Evolutionary conservation across 2,113 vertebrate genomes (phyloP).

Genomic region (Poeciliopsis turrubarensis): DNA sequence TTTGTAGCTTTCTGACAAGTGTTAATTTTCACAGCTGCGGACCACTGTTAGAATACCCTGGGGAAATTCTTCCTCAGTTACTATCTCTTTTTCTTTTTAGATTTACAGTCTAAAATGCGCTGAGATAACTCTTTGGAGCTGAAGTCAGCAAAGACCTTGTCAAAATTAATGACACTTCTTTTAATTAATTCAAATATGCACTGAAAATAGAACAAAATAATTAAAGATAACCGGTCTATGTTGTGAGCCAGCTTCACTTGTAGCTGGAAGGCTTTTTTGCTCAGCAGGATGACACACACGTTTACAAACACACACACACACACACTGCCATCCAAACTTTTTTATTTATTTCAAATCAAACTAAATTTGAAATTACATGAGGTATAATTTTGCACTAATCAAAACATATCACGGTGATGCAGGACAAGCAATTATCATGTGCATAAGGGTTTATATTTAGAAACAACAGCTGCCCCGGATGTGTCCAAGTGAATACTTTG

Average conservation of each 20-base stretch:
- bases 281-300: background rate
- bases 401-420: background rate
- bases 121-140: background rate
- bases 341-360: background rate
- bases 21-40: slow-evolving; percentile 29
- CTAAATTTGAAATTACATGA: background rate
- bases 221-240: background rate
- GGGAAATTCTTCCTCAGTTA: slow-evolving; percentile 9
- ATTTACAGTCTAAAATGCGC: slow-evolving; percentile 10
- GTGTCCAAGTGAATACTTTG: too few species aligned
- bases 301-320: background rate
- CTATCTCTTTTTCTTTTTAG: slow-evolving; percentile 3
- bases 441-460: slow-evolving; percentile 4
- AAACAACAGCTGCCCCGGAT: background rate
- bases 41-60: background rate
- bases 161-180: slow-evolving; percentile 4
- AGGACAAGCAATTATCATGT: background rate
- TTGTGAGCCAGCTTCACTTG: background rate
- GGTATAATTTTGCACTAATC: background rate
- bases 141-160: slow-evolving; percentile 22
- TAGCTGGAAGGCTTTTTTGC: background rate
- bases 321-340: background rate
- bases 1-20: slow-evolving; percentile 23
- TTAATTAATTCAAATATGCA: background rate
- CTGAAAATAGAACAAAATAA: slow-evolving; percentile 8